Evolutionary conservation across 2,888 invertebrate genomes (phyloP).

Genomic region (Thysanoteuthis rhombus): DNA sequence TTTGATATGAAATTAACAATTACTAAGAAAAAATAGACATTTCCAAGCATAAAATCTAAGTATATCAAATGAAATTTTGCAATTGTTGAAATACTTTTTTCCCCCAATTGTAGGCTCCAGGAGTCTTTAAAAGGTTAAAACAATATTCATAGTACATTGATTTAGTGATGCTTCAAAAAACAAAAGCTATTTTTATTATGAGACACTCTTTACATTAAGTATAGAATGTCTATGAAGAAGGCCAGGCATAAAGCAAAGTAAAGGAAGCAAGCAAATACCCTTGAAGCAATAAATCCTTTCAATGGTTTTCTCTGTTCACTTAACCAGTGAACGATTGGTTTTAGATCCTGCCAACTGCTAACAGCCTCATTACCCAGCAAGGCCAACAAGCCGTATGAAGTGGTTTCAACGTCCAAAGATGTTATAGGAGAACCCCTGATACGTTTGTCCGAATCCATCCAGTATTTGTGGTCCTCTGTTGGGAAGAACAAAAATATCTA

Average conservation of each 20-base stretch:
- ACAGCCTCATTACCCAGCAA: conserved; percentile 69
- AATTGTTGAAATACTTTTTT: too few relatives aligned
- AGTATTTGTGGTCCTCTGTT: neutral
- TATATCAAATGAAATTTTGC: too few relatives aligned
- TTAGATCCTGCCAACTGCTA: conserved; percentile 54
- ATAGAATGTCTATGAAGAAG: too few relatives aligned
- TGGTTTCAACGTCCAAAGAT: conserved; percentile 82
- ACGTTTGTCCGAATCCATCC: neutral
- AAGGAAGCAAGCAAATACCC: conserved; percentile 38
- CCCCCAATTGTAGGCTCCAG: too few relatives aligned
- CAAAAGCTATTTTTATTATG: too few relatives aligned
- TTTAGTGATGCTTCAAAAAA: too few relatives aligned
- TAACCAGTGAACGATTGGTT: conserved; percentile 79
- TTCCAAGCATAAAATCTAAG: too few relatives aligned
- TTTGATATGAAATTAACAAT: too few relatives aligned
- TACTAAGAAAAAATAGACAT: too few relatives aligned
- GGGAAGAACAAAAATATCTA: neutral
- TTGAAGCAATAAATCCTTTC: conserved; percentile 53
- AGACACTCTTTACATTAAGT: too few relatives aligned
- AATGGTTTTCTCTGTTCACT: conserved; percentile 77
- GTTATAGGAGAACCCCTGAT: conserved; percentile 66
- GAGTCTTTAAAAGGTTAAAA: too few relatives aligned
- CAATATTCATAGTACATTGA: too few relatives aligned
- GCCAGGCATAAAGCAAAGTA: neutral
- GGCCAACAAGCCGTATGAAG: conserved; percentile 84